A percentile compares a stretch with the other conserved stretches of the same genome.
phyloP scores from a whole-genome alignment of 2,797 vertebrate species.

The Pyrocephalus nanus region DNA sequence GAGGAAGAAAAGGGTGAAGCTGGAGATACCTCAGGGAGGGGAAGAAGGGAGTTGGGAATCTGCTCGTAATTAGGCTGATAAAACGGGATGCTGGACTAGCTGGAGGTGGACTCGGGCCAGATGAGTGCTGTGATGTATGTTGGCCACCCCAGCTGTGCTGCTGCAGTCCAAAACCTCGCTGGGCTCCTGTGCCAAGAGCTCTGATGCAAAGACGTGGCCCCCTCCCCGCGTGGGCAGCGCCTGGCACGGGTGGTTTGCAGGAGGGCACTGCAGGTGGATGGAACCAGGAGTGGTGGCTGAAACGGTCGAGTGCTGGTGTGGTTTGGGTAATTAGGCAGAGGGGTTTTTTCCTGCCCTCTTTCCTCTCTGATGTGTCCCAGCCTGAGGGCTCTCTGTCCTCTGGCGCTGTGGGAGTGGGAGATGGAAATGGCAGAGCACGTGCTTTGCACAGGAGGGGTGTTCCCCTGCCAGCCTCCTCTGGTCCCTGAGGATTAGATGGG shows the following conservation, averaged over 20 bases:
- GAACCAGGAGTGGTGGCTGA: not conserved
- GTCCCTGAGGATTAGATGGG: not conserved
- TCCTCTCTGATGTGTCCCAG: not conserved
- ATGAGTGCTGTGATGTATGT: slow-evolving; percentile 47
- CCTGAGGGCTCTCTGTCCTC: not conserved
- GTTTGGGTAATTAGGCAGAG: slow-evolving; percentile 7
- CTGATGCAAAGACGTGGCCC: slow-evolving; percentile 52
- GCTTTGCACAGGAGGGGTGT: not conserved
- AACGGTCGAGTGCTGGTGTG: not conserved
- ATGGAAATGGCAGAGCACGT: not conserved
- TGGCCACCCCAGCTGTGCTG: slow-evolving; percentile 61
- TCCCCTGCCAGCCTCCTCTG: not conserved
- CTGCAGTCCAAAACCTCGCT: slow-evolving; percentile 31
- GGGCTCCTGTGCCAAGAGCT: slow-evolving; percentile 56
- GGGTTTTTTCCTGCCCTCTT: not conserved
- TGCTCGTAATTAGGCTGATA: slow-evolving; percentile 54
- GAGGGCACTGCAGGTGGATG: not conserved
- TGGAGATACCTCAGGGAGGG: not conserved
- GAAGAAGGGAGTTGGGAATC: not conserved
- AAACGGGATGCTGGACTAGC: slow-evolving; percentile 38
- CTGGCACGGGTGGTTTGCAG: not conserved
- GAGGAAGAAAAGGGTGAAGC: not conserved
- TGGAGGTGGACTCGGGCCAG: slow-evolving; percentile 36
- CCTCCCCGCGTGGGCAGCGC: not conserved
- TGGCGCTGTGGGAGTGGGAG: not conserved